These are phyloP conservation scores for Clinocottus analis DNA, from an alignment of 2,113 vertebrate species.

Conservation along the genomic window DNA sequence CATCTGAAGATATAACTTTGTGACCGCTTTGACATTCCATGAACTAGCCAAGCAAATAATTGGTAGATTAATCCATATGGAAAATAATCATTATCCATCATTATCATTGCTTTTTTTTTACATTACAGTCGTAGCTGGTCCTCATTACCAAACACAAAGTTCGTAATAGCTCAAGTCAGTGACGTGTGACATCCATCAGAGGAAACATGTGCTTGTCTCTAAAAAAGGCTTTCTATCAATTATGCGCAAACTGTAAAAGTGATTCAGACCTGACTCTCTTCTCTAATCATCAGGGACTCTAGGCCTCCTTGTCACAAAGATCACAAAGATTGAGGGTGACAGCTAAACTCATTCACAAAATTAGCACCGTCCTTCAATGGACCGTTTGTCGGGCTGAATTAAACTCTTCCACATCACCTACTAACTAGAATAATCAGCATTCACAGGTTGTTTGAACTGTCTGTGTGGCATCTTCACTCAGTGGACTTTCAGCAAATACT, in stretches of 20 bases:
- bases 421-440: constrained; percentile 1
- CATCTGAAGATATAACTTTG: background rate
- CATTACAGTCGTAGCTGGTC: too few species aligned
- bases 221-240: constrained; percentile 28
- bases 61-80: background rate
- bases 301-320: constrained; percentile 36
- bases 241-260: constrained; percentile 33
- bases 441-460: background rate
- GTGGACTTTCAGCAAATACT: background rate
- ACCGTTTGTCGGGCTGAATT: constrained; percentile 19
- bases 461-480: background rate
- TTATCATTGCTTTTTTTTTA: too few species aligned
- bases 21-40: background rate
- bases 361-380: constrained; percentile 38
- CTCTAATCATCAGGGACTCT: constrained; percentile 57
- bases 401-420: constrained; percentile 16
- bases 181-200: background rate
- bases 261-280: constrained; percentile 40
- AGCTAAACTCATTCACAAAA: constrained; percentile 56
- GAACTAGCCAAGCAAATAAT: background rate
- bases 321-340: constrained; percentile 33
- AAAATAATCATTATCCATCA: background rate
- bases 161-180: background rate
- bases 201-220: background rate
- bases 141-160: background rate